Conservation (phyloP, 2,113 vertebrate species). For the Herpailurus yagouaroundi region DNA sequence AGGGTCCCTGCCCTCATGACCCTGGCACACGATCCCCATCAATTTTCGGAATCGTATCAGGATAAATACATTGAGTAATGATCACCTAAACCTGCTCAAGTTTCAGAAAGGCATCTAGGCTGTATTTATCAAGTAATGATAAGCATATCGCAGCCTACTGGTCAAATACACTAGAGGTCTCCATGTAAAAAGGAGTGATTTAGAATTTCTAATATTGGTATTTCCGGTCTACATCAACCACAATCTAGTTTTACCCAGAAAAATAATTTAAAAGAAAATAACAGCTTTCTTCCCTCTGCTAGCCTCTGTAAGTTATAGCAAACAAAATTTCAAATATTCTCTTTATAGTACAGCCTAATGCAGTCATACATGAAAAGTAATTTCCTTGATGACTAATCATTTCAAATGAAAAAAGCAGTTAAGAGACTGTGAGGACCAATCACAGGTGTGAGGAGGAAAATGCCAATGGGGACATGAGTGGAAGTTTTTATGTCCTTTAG, state of each 20-base stretch:
- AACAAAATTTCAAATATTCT: neutral
- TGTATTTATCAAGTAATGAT: neutral
- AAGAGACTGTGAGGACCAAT: neutral
- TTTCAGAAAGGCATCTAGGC: conserved; percentile 25
- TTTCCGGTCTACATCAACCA: conserved; percentile 5
- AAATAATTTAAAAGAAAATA: conserved; percentile 21
- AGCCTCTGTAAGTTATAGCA: neutral
- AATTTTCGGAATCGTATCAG: neutral
- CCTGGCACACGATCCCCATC: neutral
- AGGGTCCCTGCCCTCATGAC: neutral
- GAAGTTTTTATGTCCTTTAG: neutral
- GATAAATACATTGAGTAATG: neutral
- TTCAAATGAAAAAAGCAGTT: conserved; percentile 2
- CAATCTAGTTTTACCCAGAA: neutral
- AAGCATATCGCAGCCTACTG: neutral
- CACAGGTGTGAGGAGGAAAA: neutral
- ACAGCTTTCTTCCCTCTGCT: neutral
- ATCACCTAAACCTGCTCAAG: neutral
- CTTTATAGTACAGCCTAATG: neutral
- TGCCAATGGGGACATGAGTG: neutral
- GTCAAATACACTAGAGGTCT: neutral
- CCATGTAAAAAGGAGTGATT: neutral
- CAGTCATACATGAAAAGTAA: neutral
- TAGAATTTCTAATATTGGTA: neutral
- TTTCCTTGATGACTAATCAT: neutral